Conservation (phyloP, 2,797 vertebrate species). For the Gymnodraco acuticeps region DNA sequence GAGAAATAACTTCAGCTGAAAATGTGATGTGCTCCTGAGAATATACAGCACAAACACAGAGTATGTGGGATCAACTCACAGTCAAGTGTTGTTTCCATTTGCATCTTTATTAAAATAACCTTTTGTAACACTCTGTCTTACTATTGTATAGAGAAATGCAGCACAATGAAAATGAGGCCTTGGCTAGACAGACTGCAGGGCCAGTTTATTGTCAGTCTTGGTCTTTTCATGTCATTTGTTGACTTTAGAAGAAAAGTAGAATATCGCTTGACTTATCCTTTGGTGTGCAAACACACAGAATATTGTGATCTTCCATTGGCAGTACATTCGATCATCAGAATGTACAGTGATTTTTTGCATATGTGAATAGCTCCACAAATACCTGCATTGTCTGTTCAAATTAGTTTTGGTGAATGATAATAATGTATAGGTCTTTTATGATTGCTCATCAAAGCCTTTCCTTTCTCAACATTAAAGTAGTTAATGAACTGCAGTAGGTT, state of each 20-base stretch:
- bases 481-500: slow-evolving; percentile 16
- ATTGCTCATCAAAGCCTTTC: slow-evolving; percentile 4
- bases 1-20: background rate
- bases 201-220: background rate
- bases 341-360: slow-evolving; percentile 9
- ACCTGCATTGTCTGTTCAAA: background rate
- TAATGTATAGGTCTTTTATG: background rate
- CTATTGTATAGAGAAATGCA: slow-evolving; percentile 11
- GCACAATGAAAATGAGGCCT: slow-evolving; percentile 2
- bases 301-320: background rate
- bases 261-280: background rate
- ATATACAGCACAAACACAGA: background rate
- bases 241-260: slow-evolving; percentile 6
- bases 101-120: background rate
- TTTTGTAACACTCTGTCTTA: background rate
- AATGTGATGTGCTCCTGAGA: background rate
- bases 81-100: background rate
- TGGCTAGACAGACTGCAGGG: background rate
- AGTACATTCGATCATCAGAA: slow-evolving; percentile 12
- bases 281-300: slow-evolving; percentile 17
- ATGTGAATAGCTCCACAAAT: slow-evolving; percentile 20
- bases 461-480: slow-evolving; percentile 14
- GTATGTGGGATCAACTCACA: background rate
- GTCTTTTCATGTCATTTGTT: slow-evolving; percentile 8
- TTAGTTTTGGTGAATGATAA: background rate